A percentile compares a stretch with the other conserved stretches of the same genome.
Evolutionary conservation across 1,140 invertebrate species (phyloP).

Genomic region (Microplitis mediator): DNA sequence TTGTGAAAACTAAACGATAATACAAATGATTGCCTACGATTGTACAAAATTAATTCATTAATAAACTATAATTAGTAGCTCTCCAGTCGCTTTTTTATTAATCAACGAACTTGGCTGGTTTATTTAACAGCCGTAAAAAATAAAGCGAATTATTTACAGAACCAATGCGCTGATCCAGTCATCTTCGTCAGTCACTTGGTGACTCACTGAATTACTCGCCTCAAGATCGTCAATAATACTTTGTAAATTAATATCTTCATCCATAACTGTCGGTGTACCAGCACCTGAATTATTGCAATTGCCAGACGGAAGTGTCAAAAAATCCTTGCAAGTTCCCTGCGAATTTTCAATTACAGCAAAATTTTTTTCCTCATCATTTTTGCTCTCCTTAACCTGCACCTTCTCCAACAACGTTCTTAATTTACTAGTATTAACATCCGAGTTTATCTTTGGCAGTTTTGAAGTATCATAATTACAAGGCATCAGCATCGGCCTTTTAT

Average conservation of each 20-base stretch:
- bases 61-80: background rate
- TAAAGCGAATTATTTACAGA: background rate
- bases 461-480: too few relatives aligned
- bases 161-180: slow-evolving; percentile 31
- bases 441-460: too few relatives aligned
- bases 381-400: too few relatives aligned
- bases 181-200: slow-evolving; percentile 28
- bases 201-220: background rate
- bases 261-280: background rate
- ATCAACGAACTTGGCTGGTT: background rate
- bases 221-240: background rate
- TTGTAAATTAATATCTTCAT: background rate
- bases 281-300: too few relatives aligned
- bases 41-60: background rate
- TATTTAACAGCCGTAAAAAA: background rate
- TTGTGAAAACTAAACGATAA: background rate
- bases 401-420: too few relatives aligned
- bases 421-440: too few relatives aligned
- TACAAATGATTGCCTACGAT: background rate
- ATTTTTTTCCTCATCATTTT: too few relatives aligned
- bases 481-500: too few relatives aligned
- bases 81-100: background rate
- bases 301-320: too few relatives aligned
- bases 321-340: too few relatives aligned
- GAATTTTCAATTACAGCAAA: too few relatives aligned